Evolutionary conservation across 2,888 invertebrate genomes (phyloP).

Genomic region (Neoitamus cyanurus): DNA sequence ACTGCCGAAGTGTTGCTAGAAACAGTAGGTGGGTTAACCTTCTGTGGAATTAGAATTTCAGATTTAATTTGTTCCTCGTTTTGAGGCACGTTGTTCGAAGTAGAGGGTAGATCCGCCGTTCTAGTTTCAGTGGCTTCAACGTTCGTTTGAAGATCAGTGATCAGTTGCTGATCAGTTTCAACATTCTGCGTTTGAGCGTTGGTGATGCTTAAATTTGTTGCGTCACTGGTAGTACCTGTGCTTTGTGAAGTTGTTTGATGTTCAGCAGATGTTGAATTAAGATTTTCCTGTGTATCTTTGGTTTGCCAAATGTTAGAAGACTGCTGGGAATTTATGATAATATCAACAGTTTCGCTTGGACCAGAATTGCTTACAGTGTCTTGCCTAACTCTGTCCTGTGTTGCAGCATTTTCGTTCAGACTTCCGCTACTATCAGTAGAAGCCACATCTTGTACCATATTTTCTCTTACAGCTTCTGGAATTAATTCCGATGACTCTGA

Average conservation of each 20-base stretch:
- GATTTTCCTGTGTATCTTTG: not conserved
- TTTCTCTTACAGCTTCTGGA: not conserved
- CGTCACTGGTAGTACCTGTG: not conserved
- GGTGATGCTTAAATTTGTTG: not conserved
- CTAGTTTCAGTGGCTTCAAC: not conserved
- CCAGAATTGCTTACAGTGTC: not conserved
- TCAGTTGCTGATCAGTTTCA: not conserved
- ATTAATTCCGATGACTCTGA: not conserved
- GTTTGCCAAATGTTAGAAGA: not conserved
- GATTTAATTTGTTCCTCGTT: not conserved
- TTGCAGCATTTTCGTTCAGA: too few relatives aligned
- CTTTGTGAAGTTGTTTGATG: not conserved
- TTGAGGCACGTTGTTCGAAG: not conserved
- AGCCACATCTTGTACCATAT: not conserved
- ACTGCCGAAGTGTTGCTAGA: not conserved
- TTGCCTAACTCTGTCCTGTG: not conserved
- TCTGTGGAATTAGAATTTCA: not conserved
- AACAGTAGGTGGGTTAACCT: not conserved
- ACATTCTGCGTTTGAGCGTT: not conserved
- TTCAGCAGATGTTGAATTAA: not conserved
- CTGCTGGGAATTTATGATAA: not conserved
- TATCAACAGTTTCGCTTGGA: not conserved
- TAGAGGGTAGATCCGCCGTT: not conserved
- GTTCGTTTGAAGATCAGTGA: not conserved
- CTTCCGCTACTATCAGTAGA: too few relatives aligned